A percentile compares a stretch with the other conserved stretches of the same genome.
Evolutionary conservation across 2,888 invertebrate genomes (phyloP).

Genomic region (Acrobasis suavella): DNA sequence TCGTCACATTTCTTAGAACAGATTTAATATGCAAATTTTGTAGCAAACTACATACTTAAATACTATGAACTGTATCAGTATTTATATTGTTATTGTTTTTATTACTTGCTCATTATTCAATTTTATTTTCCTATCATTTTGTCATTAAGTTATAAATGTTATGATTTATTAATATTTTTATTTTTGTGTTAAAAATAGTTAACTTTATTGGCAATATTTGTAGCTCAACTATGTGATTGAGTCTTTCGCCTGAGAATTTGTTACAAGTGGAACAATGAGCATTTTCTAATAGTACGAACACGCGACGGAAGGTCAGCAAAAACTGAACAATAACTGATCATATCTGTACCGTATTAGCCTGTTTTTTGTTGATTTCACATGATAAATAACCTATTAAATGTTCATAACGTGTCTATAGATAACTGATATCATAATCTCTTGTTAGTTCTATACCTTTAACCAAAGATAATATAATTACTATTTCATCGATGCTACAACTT

Average conservation of each 20-base stretch:
- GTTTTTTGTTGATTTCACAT: background rate
- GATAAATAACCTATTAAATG: background rate
- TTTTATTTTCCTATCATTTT: too few relatives aligned
- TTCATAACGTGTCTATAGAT: background rate
- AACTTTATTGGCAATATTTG: background rate
- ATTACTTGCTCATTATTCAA: too few relatives aligned
- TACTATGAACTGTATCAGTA: too few relatives aligned
- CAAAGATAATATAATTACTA: too few relatives aligned
- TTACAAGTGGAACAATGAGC: slow-evolving; percentile 38
- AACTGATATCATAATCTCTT: too few relatives aligned
- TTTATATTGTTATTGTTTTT: too few relatives aligned
- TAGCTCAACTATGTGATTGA: slow-evolving; percentile 29
- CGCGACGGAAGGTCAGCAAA: slow-evolving; percentile 33
- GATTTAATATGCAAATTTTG: too few relatives aligned
- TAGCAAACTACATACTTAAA: too few relatives aligned
- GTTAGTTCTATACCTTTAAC: too few relatives aligned
- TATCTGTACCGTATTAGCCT: slow-evolving; percentile 20
- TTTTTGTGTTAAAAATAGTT: background rate
- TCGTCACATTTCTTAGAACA: too few relatives aligned
- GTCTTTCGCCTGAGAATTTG: slow-evolving; percentile 28
- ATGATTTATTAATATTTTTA: background rate
- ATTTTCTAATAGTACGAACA: slow-evolving; percentile 35
- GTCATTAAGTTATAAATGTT: background rate
- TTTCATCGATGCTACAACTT: too few relatives aligned
- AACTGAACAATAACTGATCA: slow-evolving; percentile 31